Percentiles rank a stretch among this genome's conserved stretches.
Conservation (phyloP, 23 tunicate genomes). For the Botrylloides violaceus region DNA sequence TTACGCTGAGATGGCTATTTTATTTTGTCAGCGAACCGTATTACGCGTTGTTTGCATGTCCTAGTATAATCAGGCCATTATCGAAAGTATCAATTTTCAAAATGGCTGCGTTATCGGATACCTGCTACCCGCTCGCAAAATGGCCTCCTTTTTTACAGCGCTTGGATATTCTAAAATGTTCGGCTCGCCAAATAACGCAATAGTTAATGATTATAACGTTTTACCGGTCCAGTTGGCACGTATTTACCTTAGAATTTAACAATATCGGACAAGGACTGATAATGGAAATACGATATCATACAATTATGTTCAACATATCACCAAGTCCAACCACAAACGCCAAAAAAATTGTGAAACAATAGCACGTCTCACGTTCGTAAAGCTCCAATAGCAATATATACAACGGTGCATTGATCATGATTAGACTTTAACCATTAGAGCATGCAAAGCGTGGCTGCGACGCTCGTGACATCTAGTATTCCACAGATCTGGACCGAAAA, state of each 20-base stretch:
- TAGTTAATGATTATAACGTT: conserved; percentile 1
- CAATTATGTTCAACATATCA: no score
- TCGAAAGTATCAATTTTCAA: conserved; percentile 7
- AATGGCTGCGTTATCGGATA: conserved; percentile 5
- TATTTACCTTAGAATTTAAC: neutral
- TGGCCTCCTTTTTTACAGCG: neutral
- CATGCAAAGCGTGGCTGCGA: no score
- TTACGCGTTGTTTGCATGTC: neutral
- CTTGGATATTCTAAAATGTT: neutral
- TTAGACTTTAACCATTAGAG: no score
- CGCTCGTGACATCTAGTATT: no score
- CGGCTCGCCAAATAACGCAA: neutral
- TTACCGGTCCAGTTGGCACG: conserved; percentile 5
- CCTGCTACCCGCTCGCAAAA: neutral
- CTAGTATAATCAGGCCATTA: neutral
- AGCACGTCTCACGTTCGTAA: no score
- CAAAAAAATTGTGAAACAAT: no score
- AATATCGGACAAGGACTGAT: neutral
- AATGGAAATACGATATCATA: neutral
- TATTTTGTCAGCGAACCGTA: no score
- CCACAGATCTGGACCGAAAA: no score
- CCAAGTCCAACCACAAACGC: no score
- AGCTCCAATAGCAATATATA: no score
- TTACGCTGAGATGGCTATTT: no score
- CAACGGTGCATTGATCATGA: no score